phyloP scores from a whole-genome alignment of 2,888 invertebrate genomes.

The Pristionchus maxplancki region DNA sequence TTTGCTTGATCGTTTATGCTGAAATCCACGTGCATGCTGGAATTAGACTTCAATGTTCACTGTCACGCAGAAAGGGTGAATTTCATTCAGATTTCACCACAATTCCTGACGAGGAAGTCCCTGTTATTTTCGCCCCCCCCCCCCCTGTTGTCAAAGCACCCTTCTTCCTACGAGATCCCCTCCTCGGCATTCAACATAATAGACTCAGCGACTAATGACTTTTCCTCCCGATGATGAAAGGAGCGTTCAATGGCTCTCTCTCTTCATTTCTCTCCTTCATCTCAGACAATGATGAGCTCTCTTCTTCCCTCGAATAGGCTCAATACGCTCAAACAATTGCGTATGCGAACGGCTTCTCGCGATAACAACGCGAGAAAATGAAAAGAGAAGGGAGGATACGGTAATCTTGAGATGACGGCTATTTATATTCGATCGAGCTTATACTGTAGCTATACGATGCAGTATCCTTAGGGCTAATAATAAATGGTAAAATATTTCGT shows the following conservation, averaged over 20 bases:
- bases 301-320: neutral
- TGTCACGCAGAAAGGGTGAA: neutral
- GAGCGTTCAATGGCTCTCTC: neutral
- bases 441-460: no score
- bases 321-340: constrained; percentile 37
- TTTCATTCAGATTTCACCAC: neutral
- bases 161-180: no score
- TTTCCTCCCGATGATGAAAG: neutral
- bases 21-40: no score
- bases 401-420: neutral
- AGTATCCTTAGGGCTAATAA: no score
- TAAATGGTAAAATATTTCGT: no score
- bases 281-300: neutral
- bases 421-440: no score
- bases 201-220: constrained; percentile 46
- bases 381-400: neutral
- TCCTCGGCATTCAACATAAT: constrained; percentile 14
- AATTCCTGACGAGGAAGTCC: neutral
- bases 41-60: no score
- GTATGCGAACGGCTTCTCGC: constrained; percentile 10
- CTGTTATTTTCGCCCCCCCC: neutral
- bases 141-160: no score
- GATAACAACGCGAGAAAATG: constrained; percentile 39
- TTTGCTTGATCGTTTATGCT: no score
- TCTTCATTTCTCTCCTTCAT: neutral